phyloP scores from a whole-genome alignment of 2,113 vertebrate genomes.

The Cnemophilus loriae region DNA sequence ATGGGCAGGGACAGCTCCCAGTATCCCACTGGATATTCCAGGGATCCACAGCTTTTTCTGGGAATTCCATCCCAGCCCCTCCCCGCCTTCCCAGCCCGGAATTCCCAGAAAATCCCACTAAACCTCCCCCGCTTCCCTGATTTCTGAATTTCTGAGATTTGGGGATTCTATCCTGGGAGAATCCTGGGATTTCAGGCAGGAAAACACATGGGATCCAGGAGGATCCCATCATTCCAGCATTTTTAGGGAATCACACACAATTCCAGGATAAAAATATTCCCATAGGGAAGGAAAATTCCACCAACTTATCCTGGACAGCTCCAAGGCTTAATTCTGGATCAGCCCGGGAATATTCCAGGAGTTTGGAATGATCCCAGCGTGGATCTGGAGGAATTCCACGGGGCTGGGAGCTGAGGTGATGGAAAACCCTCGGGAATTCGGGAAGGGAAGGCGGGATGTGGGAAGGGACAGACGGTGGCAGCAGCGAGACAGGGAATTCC shows the following conservation, averaged over 20 bases:
- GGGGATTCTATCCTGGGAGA: not conserved
- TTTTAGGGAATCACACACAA: not conserved
- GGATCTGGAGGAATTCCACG: not conserved
- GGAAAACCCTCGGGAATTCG: accelerated
- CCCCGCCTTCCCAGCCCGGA: too few relatives aligned
- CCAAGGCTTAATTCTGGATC: not conserved
- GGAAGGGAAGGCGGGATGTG: accelerated
- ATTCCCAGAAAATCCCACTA: not conserved
- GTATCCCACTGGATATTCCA: not conserved
- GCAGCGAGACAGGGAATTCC: not conserved
- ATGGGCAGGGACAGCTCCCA: too few relatives aligned
- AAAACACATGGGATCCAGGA: not conserved
- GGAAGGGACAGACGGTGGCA: not conserved
- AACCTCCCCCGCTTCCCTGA: not conserved
- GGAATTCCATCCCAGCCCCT: not conserved
- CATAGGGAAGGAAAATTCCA: not conserved
- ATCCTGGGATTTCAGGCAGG: not conserved
- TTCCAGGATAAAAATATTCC: not conserved
- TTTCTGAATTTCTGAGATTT: not conserved
- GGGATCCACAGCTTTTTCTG: not conserved
- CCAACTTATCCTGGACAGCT: too few relatives aligned
- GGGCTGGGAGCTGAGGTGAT: not conserved
- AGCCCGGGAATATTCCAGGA: not conserved
- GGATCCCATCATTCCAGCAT: too few relatives aligned
- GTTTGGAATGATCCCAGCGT: not conserved